These are phyloP conservation scores for Phrynosoma blainvillii DNA, from an alignment of 2,113 vertebrate genomes.

Conservation along the genomic window DNA sequence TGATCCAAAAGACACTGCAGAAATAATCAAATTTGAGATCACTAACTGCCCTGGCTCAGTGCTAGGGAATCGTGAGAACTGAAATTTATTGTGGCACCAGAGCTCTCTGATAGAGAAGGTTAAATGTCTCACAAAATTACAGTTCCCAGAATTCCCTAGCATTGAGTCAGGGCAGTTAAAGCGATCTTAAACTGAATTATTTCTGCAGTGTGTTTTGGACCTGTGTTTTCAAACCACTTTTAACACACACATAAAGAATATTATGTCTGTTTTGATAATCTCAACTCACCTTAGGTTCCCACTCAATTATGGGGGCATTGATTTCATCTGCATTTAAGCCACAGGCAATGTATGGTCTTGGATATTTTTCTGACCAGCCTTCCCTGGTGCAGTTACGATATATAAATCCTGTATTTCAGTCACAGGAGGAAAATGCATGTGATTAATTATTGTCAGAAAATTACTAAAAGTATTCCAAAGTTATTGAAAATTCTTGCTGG, in stretches of 20 bases:
- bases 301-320: conserved; percentile 71
- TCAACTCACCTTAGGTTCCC: conserved; percentile 6
- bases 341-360: conserved; percentile 84
- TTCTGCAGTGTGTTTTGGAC: no score
- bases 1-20: background rate
- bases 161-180: no score
- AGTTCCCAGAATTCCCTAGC: no score
- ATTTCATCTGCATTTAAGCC: conserved; percentile 71
- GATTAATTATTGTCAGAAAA: background rate
- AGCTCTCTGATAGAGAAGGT: no score
- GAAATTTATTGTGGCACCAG: no score
- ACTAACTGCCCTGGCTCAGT: no score
- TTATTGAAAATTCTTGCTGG: background rate
- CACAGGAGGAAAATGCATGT: conserved; percentile 20
- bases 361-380: conserved; percentile 87
- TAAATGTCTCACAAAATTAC: no score
- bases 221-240: background rate
- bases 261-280: background rate
- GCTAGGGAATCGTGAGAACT: no score
- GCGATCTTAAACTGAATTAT: no score
- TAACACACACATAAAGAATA: background rate
- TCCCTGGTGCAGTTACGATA: conserved; percentile 84
- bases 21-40: no score
- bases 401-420: conserved; percentile 77
- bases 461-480: background rate